These are phyloP conservation scores for Gymnoscopelus microlampas DNA, from an alignment of 2,797 vertebrate genomes.

Conservation along the genomic window DNA sequence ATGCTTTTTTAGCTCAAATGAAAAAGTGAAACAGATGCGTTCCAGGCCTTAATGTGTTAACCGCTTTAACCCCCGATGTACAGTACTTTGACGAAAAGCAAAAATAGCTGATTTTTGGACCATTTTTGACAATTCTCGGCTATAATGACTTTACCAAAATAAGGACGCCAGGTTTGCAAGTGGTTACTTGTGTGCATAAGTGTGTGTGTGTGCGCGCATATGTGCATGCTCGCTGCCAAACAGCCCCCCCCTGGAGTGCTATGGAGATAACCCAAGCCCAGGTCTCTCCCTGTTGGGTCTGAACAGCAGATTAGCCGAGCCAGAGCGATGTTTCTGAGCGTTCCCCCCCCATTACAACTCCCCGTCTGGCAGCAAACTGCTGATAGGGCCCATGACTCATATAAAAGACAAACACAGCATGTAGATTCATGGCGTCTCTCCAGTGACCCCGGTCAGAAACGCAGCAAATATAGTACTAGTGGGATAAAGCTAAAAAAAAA, in stretches of 20 bases:
- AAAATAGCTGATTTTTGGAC: no score
- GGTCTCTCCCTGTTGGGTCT: constrained; percentile 37
- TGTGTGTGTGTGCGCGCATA: background rate
- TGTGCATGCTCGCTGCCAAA: constrained; percentile 20
- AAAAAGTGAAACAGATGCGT: no score
- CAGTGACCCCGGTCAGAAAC: constrained; percentile 1
- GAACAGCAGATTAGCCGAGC: constrained; percentile 23
- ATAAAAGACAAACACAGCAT: constrained; percentile 46
- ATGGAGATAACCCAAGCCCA: constrained; percentile 32
- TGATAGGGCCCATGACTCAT: constrained; percentile 61
- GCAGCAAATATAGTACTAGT: background rate
- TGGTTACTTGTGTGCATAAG: background rate
- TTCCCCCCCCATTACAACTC: constrained; percentile 19
- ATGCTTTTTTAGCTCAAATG: no score
- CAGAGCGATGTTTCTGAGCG: constrained; percentile 15
- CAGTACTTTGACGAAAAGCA: no score
- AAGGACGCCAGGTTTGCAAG: no score
- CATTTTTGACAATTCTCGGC: no score
- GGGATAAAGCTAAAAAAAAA: background rate
- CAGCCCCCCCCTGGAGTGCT: constrained; percentile 18
- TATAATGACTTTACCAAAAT: no score
- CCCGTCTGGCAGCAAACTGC: constrained; percentile 41
- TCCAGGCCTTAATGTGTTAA: no score
- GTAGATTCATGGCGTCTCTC: constrained; percentile 3
- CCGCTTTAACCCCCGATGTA: no score